Evolutionary conservation across 2,113 vertebrate species (phyloP).

Genomic region (Picathartes gymnocephalus): DNA sequence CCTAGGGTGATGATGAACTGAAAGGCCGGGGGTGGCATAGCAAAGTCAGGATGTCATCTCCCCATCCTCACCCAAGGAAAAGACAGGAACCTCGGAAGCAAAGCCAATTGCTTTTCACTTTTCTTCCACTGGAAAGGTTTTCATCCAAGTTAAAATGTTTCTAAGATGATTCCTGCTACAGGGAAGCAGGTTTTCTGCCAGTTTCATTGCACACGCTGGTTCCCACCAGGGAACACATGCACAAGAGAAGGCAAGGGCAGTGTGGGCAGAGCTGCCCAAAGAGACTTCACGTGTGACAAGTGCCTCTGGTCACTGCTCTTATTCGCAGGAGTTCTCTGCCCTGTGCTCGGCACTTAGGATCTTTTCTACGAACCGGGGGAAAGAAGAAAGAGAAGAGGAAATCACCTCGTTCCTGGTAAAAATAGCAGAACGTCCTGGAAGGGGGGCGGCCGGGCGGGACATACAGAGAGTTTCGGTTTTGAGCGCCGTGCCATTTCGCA

Average conservation of each 20-base stretch:
- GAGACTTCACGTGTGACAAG: background rate
- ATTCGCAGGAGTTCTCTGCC: background rate
- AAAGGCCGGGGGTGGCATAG: accelerated
- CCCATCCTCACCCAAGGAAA: background rate
- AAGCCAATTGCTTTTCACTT: background rate
- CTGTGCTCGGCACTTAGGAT: accelerated
- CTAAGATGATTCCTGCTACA: background rate
- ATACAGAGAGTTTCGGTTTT: background rate
- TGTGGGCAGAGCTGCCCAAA: background rate
- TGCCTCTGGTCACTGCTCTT: background rate
- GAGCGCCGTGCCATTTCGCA: background rate
- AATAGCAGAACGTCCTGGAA: background rate
- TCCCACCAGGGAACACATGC: background rate
- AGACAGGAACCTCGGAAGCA: background rate
- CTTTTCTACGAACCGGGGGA: constrained; percentile 22
- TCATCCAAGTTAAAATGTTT: background rate
- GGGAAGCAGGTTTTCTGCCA: background rate
- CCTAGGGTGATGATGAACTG: accelerated
- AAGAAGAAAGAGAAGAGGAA: constrained; percentile 38
- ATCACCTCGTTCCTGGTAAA: background rate
- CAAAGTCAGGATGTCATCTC: too few species aligned
- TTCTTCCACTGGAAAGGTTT: background rate
- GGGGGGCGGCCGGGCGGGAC: background rate
- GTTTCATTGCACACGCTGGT: accelerated
- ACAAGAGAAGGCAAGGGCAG: background rate